These are phyloP conservation scores for Synergus japonicus DNA, from an alignment of 2,888 invertebrate species.

Conservation along the genomic window DNA sequence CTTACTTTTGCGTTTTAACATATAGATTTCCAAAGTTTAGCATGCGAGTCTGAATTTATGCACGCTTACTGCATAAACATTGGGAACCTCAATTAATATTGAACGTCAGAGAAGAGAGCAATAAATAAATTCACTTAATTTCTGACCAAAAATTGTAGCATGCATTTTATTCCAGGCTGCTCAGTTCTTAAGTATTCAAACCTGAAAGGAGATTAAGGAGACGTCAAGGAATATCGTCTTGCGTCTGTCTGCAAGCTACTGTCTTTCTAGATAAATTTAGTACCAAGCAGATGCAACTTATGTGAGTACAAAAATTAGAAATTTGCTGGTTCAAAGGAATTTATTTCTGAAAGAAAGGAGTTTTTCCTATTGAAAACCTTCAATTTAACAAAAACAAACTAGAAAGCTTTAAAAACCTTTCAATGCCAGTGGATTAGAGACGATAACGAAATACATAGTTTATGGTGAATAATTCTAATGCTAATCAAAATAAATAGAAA, in stretches of 20 bases:
- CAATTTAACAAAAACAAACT: not conserved
- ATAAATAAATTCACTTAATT: not conserved
- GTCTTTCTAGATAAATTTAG: conserved; percentile 1
- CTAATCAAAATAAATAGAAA: no score
- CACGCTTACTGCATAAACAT: conserved; percentile 11
- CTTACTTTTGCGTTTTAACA: conserved; percentile 28
- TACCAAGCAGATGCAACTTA: conserved; percentile 10
- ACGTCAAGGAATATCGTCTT: not conserved
- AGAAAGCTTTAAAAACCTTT: no score
- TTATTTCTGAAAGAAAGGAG: not conserved
- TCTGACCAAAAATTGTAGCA: not conserved
- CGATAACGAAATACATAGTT: no score
- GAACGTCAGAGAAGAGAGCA: not conserved
- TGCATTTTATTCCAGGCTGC: not conserved
- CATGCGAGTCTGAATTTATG: conserved; percentile 10
- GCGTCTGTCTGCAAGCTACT: not conserved
- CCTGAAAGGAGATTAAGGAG: not conserved
- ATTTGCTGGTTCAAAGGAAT: not conserved
- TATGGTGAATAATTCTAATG: no score
- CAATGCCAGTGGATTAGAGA: no score
- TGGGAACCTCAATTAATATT: not conserved
- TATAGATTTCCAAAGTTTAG: not conserved
- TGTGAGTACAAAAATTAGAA: not conserved
- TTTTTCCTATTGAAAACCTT: not conserved
- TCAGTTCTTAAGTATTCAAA: not conserved